These are phyloP conservation scores for Drosophila guanche DNA, from an alignment of 1,140 invertebrate species.

Conservation along the genomic window DNA sequence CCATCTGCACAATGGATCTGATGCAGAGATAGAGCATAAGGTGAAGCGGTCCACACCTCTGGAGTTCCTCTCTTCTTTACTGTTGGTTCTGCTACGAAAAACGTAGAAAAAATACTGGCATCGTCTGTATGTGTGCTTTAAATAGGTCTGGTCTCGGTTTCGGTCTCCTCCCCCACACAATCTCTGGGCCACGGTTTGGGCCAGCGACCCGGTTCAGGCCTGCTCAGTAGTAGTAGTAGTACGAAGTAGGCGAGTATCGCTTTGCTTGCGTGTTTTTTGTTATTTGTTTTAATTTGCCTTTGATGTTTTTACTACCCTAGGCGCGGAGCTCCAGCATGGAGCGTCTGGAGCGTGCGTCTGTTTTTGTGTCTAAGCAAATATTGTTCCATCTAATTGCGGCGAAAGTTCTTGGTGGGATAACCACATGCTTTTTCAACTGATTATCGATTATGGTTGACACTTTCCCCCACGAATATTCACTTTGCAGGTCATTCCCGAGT, in stretches of 20 bases:
- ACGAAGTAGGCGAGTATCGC: too few relatives aligned
- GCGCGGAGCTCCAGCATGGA: background rate
- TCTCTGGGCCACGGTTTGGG: too few relatives aligned
- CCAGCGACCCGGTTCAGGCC: background rate
- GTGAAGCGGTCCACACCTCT: too few relatives aligned
- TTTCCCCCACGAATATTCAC: background rate
- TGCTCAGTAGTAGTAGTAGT: too few relatives aligned
- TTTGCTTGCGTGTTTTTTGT: constrained; percentile 31
- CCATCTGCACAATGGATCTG: too few relatives aligned
- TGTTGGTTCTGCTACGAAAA: too few relatives aligned
- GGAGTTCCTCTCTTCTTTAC: too few relatives aligned
- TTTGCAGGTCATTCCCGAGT: constrained; percentile 7
- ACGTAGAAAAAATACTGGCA: too few relatives aligned
- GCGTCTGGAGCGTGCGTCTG: constrained; percentile 6
- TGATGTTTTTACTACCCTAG: constrained; percentile 41
- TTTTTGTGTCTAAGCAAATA: constrained; percentile 16
- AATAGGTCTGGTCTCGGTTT: constrained; percentile 3
- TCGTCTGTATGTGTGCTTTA: too few relatives aligned
- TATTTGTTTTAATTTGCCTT: constrained; percentile 52
- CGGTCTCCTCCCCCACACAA: too few relatives aligned
- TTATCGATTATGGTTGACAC: constrained; percentile 2
- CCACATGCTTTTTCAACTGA: constrained; percentile 4
- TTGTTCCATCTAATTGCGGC: constrained; percentile 34
- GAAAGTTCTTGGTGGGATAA: constrained; percentile 6
- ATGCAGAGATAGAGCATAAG: too few relatives aligned